Evolutionary conservation across 2,113 vertebrate genomes (phyloP), one percentile per base, ranked within the genome.

Genomic region (Triplophysa rosa): DNA sequence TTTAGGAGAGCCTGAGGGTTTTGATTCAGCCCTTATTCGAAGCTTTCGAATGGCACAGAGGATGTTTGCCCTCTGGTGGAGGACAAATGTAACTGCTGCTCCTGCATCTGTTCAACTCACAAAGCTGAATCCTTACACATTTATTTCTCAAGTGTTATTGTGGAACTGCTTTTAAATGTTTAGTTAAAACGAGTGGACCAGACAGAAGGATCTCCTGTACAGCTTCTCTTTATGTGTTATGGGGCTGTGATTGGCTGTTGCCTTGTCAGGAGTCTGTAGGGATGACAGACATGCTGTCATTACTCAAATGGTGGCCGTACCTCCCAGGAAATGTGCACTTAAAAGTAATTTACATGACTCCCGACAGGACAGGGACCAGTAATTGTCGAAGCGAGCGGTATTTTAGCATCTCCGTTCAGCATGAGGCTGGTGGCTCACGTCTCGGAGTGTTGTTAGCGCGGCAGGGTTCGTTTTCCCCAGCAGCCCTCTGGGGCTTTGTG

Each of bases 281-380:
- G 56, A 58, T 42, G 23, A 40, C 26, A 89, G 90, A 91, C 90
- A 62, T 65, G 52, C 64, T 72, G 90, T 91, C 90, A 90, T 92
- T 91, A 91, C 84, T 37, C 59, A 88, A 88, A 92, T 89, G 84
- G 89, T 79, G 19, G 73, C 78, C 56, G 52, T 77, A 85, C 87
- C 37, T 74, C 58, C 58, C 90, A 85, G 66, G 88, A 88, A 90
- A 91, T 92, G 90, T 92, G 92, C 91, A 92, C 91, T 93, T 92
- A 92, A 92, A 92, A 92, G 91, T 92, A 89, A 93, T 93, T 93
- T 92, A 86, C 90, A 90, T 92, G 90, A 88, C 90, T 92, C 88
- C 85, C 84, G 84, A 88, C 54, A 87, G 90, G 89, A 92, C 88
- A 85, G 89, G 76, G 89, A 89, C 90, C 90, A 92, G 91, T 93